These are phyloP conservation scores for Leucophenga varia DNA, from an alignment of 1,140 invertebrate species.

Conservation along the genomic window DNA sequence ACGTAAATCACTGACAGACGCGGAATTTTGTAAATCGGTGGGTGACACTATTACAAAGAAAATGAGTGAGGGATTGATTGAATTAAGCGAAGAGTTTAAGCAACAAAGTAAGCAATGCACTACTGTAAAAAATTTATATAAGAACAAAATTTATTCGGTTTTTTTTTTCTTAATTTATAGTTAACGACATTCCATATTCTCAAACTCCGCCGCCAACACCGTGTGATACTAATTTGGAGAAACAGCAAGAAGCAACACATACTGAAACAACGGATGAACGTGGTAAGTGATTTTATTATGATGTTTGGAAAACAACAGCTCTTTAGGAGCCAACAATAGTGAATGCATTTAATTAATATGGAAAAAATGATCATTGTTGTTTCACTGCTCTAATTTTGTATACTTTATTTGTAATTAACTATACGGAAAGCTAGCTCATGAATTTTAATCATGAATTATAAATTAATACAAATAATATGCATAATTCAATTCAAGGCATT, in stretches of 20 bases:
- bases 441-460: too few relatives aligned
- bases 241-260: slow-evolving; percentile 27
- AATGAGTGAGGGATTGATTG: slow-evolving; percentile 53
- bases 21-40: slow-evolving; percentile 54
- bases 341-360: too few relatives aligned
- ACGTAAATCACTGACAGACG: slow-evolving; percentile 50
- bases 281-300: too few relatives aligned
- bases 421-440: too few relatives aligned
- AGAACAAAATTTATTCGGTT: background rate
- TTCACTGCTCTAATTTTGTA: too few relatives aligned
- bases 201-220: slow-evolving; percentile 55
- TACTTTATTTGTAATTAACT: too few relatives aligned
- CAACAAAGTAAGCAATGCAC: slow-evolving; percentile 26
- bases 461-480: too few relatives aligned
- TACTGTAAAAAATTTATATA: background rate
- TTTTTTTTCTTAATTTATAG: background rate
- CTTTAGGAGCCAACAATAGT: too few relatives aligned
- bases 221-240: slow-evolving; percentile 45
- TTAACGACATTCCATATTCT: slow-evolving; percentile 48
- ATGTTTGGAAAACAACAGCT: too few relatives aligned
- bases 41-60: slow-evolving; percentile 54
- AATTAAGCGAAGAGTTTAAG: slow-evolving; percentile 48
- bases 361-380: too few relatives aligned
- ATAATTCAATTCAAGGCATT: too few relatives aligned
- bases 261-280: slow-evolving; percentile 27